Conservation (phyloP, 2,113 vertebrate species). For the Cebidichthys violaceus region DNA sequence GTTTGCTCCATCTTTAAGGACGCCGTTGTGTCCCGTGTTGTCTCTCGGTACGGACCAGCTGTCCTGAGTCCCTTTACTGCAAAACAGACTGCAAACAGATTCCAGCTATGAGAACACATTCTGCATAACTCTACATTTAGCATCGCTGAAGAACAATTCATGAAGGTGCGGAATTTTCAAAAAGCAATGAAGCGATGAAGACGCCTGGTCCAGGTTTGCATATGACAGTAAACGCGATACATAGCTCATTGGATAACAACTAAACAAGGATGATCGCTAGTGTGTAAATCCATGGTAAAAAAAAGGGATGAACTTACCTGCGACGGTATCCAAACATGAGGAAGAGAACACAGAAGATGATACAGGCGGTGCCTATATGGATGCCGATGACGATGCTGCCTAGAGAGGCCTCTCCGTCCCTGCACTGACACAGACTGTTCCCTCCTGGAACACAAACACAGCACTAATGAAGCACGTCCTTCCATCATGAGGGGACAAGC, state of each 20-base stretch:
- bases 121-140: neutral
- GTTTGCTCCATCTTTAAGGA: constrained; percentile 56
- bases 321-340: constrained; percentile 85
- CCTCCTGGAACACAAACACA: constrained; percentile 58
- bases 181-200: neutral
- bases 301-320: constrained; percentile 71
- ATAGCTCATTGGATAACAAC: neutral
- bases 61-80: constrained; percentile 78
- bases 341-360: constrained; percentile 86
- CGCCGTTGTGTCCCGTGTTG: constrained; percentile 45
- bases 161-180: neutral
- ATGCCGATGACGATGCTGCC: constrained; percentile 83
- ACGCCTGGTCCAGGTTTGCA: neutral
- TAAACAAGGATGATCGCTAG: neutral
- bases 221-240: neutral
- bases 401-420: constrained; percentile 74
- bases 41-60: constrained; percentile 80
- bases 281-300: neutral
- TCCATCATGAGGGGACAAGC: neutral
- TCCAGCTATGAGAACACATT: neutral
- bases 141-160: neutral
- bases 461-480: neutral
- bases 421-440: constrained; percentile 75
- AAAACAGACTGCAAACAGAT: constrained; percentile 75
- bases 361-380: constrained; percentile 85